Evolutionary conservation across 2,888 invertebrate species (phyloP), one percentile per base, ranked within the genome.

Genomic region (Catotricha subobsoleta): DNA sequence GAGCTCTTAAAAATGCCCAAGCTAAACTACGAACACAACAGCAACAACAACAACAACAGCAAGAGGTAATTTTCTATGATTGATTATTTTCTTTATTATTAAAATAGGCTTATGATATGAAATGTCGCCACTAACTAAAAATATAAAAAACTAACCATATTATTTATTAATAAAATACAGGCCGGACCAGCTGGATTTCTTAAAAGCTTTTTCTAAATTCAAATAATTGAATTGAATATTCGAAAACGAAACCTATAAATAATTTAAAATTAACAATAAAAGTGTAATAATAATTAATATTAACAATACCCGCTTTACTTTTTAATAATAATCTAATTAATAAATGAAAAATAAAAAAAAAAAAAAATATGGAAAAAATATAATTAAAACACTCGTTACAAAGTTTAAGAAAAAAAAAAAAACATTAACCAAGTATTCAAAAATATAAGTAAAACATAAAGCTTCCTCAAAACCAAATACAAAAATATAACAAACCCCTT

Each of bases 121-220:
- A n/a, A n/a, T n/a, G n/a, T n/a, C n/a, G n/a, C n/a, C n/a, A n/a
- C 42, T 45, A 39, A 44, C 43, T 38, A 20, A 39, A 25, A 25
- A 25, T 8, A 25, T 8, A 25, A 25, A 25, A 25, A 25, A 25
- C 6, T 8, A 25, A 31, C 10, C 31, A 3, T 31, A 29, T n/a
- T 25, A 27, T 29, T 13, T 50, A 57, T 63, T 54, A 63, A 55
- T 63, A 62, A 46, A 54, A 59, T 42, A 39, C 53, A 87, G 86
- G 83, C 86, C 70, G 86, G 86, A 67, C 83, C 87, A 64, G 83
- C 86, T 67, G 84, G 84, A 70, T 87, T 87, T 76, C 76, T 87
- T 67, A 87, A 87, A 76, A 86, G 86, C 77, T 84, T 87, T 74
- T 87, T 87, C 77, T 87, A 86, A 82, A 55, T 48, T 4, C 7